These are phyloP conservation scores for Penaeus vannamei DNA, from an alignment of 1,140 invertebrate species.

Conservation along the genomic window DNA sequence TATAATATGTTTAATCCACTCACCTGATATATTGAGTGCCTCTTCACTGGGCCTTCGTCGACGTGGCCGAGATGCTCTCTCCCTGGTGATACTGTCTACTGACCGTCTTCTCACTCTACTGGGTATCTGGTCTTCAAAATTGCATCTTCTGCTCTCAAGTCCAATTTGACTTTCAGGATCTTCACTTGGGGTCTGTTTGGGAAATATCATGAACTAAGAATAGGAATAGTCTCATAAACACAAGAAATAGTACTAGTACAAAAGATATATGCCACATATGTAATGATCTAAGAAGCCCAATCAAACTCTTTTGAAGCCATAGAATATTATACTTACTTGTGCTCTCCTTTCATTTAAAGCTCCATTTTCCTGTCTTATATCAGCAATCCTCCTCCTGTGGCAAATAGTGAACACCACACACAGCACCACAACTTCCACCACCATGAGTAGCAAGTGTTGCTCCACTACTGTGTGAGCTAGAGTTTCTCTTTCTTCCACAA, in stretches of 20 bases:
- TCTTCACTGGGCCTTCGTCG: constrained; percentile 84
- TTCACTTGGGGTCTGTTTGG: constrained; percentile 45
- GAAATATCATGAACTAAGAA: background rate
- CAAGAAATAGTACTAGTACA: background rate
- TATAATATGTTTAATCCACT: constrained; percentile 53
- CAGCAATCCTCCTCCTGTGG: constrained; percentile 69
- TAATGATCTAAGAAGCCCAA: background rate
- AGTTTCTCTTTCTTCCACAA: constrained; percentile 73
- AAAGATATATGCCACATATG: background rate
- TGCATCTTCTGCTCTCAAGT: constrained; percentile 37
- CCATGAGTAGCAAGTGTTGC: constrained; percentile 75
- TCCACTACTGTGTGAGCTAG: constrained; percentile 69
- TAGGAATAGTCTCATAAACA: background rate
- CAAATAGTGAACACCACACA: constrained; percentile 74
- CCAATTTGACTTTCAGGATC: background rate
- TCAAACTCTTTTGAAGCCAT: background rate
- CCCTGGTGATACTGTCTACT: constrained; percentile 49
- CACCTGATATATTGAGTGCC: constrained; percentile 79
- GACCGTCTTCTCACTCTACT: constrained; percentile 65
- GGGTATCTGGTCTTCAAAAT: constrained; percentile 39
- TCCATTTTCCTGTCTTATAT: constrained; percentile 54
- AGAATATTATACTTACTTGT: constrained; percentile 30
- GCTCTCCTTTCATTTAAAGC: constrained; percentile 33
- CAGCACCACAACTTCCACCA: constrained; percentile 75
- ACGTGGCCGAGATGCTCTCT: constrained; percentile 69